These are phyloP conservation scores for Lasiurus cinereus DNA, from an alignment of 2,113 vertebrate species.

Conservation along the genomic window DNA sequence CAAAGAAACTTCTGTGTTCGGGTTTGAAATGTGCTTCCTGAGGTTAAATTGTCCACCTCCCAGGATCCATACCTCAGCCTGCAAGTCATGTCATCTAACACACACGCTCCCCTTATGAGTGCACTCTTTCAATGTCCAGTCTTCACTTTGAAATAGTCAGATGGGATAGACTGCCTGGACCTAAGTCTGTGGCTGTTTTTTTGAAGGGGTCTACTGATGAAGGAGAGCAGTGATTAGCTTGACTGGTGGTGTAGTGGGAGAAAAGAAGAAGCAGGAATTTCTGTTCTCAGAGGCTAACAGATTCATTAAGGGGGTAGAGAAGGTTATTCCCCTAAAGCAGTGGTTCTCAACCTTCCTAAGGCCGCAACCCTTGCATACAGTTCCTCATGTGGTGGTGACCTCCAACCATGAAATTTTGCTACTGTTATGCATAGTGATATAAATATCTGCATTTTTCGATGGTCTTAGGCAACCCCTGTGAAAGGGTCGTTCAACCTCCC, in stretches of 20 bases:
- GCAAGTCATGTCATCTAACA: not conserved
- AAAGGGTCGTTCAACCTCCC: no score
- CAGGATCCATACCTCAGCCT: not conserved
- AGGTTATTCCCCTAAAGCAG: not conserved
- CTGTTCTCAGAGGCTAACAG: not conserved
- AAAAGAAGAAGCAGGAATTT: not conserved
- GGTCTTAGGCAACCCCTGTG: no score
- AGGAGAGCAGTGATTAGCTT: not conserved
- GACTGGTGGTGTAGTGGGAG: not conserved
- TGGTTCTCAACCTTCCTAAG: no score
- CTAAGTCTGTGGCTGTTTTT: not conserved
- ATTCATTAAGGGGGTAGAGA: not conserved
- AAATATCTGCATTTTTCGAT: no score
- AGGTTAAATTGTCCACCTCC: not conserved
- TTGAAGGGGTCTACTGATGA: not conserved
- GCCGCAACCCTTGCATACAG: no score
- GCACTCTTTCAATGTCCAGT: not conserved
- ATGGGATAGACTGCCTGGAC: not conserved
- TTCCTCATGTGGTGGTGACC: no score
- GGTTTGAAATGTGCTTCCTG: slow-evolving; percentile 17
- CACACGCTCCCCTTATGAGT: not conserved
- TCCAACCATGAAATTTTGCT: no score
- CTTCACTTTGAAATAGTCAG: slow-evolving; percentile 11
- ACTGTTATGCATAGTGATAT: no score
- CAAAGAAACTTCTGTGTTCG: slow-evolving; percentile 33